Conservation (phyloP, 1,140 invertebrate species). For the Scylla paramamosain region DNA sequence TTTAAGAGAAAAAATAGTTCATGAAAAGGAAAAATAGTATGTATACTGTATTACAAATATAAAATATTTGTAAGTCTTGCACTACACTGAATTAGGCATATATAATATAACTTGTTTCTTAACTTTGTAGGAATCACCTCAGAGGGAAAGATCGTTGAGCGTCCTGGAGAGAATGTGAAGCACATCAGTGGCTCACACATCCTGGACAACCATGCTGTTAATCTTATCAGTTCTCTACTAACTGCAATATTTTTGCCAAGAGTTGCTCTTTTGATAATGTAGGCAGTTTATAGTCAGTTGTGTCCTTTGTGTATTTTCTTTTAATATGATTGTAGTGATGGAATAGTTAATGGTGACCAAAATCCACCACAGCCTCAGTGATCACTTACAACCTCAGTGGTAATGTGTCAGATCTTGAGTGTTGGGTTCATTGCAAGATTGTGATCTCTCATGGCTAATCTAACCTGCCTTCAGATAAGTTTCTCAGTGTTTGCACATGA, state of each 20-base stretch:
- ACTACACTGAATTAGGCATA: no score
- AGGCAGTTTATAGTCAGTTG: background rate
- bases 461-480: no score
- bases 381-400: no score
- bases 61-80: no score
- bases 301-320: background rate
- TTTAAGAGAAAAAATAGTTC: no score
- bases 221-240: slow-evolving; percentile 89
- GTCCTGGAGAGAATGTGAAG: slow-evolving; percentile 86
- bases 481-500: no score
- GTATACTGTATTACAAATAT: no score
- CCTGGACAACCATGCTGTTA: slow-evolving; percentile 95
- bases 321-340: no score
- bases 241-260: slow-evolving; percentile 88
- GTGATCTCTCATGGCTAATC: no score
- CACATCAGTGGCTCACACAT: slow-evolving; percentile 89
- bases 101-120: background rate
- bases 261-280: slow-evolving; percentile 84
- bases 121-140: slow-evolving; percentile 67
- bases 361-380: no score
- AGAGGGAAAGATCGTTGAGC: slow-evolving; percentile 86
- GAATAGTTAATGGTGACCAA: no score
- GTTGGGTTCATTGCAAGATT: background rate
- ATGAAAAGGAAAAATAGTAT: no score
- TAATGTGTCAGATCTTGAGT: background rate